Conservation (phyloP, 2,113 vertebrate species). For the Embiotoca jacksoni region DNA sequence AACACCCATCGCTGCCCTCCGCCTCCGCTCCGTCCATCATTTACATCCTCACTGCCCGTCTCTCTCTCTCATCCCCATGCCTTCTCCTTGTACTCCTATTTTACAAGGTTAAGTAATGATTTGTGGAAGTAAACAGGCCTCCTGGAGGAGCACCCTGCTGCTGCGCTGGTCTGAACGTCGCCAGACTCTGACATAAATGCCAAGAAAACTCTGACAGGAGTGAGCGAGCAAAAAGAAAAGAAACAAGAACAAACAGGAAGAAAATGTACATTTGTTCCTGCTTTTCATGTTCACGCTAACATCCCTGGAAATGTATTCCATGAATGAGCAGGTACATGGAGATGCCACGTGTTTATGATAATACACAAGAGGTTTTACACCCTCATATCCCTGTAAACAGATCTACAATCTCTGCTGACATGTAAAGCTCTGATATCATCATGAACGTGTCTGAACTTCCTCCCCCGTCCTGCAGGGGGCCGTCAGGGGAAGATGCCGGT, state of each 20-base stretch:
- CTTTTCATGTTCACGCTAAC: slow-evolving; percentile 8
- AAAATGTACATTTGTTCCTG: slow-evolving; percentile 1
- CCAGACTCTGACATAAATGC: slow-evolving; percentile 43
- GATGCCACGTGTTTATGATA: neutral
- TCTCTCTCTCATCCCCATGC: slow-evolving; percentile 1
- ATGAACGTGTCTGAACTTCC: neutral
- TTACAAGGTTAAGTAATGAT: slow-evolving; percentile 60
- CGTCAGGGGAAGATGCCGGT: slow-evolving; percentile 97
- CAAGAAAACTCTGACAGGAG: slow-evolving; percentile 25
- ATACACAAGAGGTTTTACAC: neutral
- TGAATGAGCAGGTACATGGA: neutral
- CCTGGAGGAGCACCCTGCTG: slow-evolving; percentile 34
- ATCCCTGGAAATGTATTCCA: neutral
- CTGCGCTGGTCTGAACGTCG: neutral
- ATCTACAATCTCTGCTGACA: neutral
- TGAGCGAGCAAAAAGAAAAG: slow-evolving; percentile 31
- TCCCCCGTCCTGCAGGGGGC: slow-evolving; percentile 84
- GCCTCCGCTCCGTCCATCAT: neutral
- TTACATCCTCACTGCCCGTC: neutral
- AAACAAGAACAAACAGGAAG: slow-evolving; percentile 5
- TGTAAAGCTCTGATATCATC: neutral
- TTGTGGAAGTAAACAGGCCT: slow-evolving; percentile 56
- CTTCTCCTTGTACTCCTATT: slow-evolving; percentile 33
- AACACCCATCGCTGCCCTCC: neutral
- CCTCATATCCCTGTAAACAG: neutral